Evolutionary conservation across 1,140 invertebrate genomes (phyloP).

Genomic region (Tetramorium simillimum): DNA sequence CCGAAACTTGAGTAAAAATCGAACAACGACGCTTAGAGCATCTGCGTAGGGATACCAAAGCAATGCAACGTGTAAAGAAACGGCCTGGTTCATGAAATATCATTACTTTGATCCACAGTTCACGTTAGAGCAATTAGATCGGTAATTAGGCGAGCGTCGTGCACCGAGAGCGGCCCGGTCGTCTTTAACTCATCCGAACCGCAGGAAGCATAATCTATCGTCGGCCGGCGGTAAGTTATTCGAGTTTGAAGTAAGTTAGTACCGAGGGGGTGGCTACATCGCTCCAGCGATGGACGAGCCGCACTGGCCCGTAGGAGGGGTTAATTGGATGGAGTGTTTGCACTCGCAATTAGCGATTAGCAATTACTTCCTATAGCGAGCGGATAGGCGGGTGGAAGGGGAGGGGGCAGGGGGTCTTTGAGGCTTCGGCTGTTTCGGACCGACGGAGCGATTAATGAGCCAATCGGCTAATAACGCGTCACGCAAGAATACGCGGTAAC

Average conservation of each 20-base stretch:
- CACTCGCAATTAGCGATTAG: conserved; percentile 84
- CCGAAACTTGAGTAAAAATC: background rate
- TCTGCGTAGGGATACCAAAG: background rate
- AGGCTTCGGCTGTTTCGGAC: conserved; percentile 77
- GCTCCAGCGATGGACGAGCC: conserved; percentile 13
- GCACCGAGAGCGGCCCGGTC: background rate
- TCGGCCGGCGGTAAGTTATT: conserved; percentile 40
- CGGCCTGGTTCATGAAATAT: background rate
- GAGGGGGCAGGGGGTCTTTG: conserved; percentile 28
- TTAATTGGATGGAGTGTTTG: conserved; percentile 84
- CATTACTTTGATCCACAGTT: background rate
- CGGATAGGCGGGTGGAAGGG: conserved; percentile 38
- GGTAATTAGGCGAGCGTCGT: conserved; percentile 19
- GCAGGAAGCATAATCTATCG: conserved; percentile 27
- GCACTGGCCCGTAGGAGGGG: conserved; percentile 39
- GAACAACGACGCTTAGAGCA: background rate
- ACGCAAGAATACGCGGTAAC: conserved; percentile 83
- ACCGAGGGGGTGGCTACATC: conserved; percentile 49
- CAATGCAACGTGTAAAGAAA: background rate
- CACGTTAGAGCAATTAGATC: background rate
- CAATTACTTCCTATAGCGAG: conserved; percentile 81
- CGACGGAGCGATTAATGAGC: conserved; percentile 85
- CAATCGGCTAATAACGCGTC: conserved; percentile 85
- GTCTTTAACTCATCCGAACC: conserved; percentile 19
- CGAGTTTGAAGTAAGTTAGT: conserved; percentile 36